A percentile compares a stretch with the other conserved stretches of the same genome.
Evolutionary conservation across 2,113 vertebrate species (phyloP).

Genomic region (Entosphenus tridentatus): DNA sequence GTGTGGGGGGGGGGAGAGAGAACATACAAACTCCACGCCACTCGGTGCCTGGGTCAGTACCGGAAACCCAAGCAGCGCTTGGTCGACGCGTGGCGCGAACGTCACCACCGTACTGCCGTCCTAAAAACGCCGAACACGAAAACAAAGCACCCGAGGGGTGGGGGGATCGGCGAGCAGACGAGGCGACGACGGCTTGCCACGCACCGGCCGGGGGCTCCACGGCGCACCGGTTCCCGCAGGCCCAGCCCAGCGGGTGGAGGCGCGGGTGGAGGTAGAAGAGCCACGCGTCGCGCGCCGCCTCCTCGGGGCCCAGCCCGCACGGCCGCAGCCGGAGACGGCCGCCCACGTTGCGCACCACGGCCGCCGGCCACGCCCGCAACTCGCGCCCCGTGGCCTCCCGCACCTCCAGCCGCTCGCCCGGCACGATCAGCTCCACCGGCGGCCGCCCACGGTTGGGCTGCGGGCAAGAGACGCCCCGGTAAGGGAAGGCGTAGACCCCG

Average conservation of each 20-base stretch:
- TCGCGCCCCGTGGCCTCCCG: slow-evolving; percentile 34
- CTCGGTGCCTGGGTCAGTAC: too few species aligned
- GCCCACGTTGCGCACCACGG: slow-evolving; percentile 58
- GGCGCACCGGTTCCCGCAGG: slow-evolving; percentile 38
- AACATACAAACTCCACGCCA: too few species aligned
- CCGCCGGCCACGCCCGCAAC: slow-evolving; percentile 48
- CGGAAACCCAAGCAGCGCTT: too few species aligned
- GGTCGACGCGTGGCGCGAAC: too few species aligned
- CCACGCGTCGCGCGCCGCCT: slow-evolving; percentile 35
- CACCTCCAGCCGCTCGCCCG: slow-evolving; percentile 56
- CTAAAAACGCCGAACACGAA: too few species aligned
- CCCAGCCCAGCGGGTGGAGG: slow-evolving; percentile 78
- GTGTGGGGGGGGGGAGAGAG: too few species aligned
- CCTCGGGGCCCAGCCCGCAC: slow-evolving; percentile 38
- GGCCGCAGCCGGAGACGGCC: slow-evolving; percentile 56
- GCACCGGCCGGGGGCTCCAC: slow-evolving; percentile 58
- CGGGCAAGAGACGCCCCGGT: neutral
- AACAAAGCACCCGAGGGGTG: too few species aligned
- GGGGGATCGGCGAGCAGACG: too few species aligned
- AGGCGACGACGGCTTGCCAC: neutral
- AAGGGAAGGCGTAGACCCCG: too few species aligned
- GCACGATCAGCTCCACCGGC: slow-evolving; percentile 59
- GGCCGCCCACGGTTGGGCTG: slow-evolving; percentile 69
- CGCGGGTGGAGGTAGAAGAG: slow-evolving; percentile 71
- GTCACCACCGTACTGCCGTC: too few species aligned